A percentile compares a stretch with the other conserved stretches of the same genome.
Evolutionary conservation across 2,797 vertebrate genomes (phyloP).

Genomic region (Rhyacichthys aspro): DNA sequence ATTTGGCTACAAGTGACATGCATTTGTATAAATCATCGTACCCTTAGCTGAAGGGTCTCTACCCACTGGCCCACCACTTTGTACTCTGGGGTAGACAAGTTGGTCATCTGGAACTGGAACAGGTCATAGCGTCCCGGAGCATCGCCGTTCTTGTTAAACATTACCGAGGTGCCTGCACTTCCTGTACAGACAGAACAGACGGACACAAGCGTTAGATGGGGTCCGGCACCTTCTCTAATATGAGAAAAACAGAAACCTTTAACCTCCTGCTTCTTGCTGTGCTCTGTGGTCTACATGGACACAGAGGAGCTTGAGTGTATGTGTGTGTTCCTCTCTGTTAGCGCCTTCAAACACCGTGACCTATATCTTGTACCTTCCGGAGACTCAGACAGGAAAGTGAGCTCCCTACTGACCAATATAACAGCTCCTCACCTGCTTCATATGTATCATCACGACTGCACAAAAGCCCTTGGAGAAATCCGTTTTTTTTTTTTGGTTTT

Average conservation of each 20-base stretch:
- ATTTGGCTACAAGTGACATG: slow-evolving; percentile 9
- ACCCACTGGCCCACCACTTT: slow-evolving; percentile 94
- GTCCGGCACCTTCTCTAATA: slow-evolving; percentile 16
- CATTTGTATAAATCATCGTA: slow-evolving; percentile 71
- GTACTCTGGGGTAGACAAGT: slow-evolving; percentile 88
- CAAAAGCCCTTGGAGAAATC: slow-evolving; percentile 13
- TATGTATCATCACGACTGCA: slow-evolving; percentile 46
- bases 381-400: slow-evolving; percentile 11
- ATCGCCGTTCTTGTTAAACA: slow-evolving; percentile 97
- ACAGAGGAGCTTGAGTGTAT: slow-evolving; percentile 7
- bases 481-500: no score
- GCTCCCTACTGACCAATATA: slow-evolving; percentile 46
- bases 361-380: slow-evolving; percentile 39
- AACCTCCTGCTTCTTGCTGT: slow-evolving; percentile 32
- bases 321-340: slow-evolving; percentile 11
- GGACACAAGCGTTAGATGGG: slow-evolving; percentile 22
- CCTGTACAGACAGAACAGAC: slow-evolving; percentile 74
- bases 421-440: slow-evolving; percentile 35
- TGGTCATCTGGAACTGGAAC: slow-evolving; percentile 95
- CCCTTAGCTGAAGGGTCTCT: slow-evolving; percentile 92
- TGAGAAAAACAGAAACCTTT: slow-evolving; percentile 31
- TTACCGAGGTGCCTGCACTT: slow-evolving; percentile 93
- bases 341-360: slow-evolving; percentile 42
- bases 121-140: slow-evolving; percentile 97
- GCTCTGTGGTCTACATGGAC: slow-evolving; percentile 17